These are phyloP conservation scores for Megaleporinus macrocephalus DNA, from an alignment of 2,113 vertebrate genomes.

Conservation along the genomic window DNA sequence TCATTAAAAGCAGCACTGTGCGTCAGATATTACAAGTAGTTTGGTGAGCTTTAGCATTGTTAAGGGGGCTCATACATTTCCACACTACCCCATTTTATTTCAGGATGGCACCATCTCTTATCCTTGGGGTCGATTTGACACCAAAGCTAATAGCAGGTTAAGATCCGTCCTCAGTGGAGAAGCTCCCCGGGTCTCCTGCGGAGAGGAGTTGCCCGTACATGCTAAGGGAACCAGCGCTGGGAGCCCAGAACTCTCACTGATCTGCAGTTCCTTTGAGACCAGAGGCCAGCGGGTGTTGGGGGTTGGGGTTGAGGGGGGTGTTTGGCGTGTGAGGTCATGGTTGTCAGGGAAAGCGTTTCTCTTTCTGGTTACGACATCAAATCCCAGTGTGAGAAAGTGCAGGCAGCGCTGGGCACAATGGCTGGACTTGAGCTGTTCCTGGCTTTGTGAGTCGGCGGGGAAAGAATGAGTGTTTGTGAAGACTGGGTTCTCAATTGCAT, in stretches of 20 bases:
- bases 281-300: not conserved
- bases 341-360: slow-evolving; percentile 45
- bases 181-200: not conserved
- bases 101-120: too few species aligned
- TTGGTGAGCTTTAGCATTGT: too few species aligned
- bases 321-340: slow-evolving; percentile 45
- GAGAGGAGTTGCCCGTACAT: not conserved
- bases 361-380: slow-evolving; percentile 50
- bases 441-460: slow-evolving; percentile 40
- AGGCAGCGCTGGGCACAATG: slow-evolving; percentile 33
- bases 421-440: slow-evolving; percentile 30
- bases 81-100: too few species aligned
- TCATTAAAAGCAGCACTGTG: too few species aligned
- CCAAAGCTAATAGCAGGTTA: not conserved
- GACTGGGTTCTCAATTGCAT: not conserved
- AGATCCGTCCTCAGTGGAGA: not conserved
- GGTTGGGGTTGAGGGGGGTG: not conserved
- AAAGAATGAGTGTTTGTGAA: slow-evolving; percentile 51
- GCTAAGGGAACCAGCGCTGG: not conserved
- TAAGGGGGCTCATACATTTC: too few species aligned
- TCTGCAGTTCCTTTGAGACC: slow-evolving; percentile 4
- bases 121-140: too few species aligned
- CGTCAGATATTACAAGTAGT: too few species aligned
- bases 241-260: slow-evolving; percentile 7
- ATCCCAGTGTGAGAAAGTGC: slow-evolving; percentile 47